Conservation (phyloP, 2,113 vertebrate species). For the Phalacrocorax aristotelis region DNA sequence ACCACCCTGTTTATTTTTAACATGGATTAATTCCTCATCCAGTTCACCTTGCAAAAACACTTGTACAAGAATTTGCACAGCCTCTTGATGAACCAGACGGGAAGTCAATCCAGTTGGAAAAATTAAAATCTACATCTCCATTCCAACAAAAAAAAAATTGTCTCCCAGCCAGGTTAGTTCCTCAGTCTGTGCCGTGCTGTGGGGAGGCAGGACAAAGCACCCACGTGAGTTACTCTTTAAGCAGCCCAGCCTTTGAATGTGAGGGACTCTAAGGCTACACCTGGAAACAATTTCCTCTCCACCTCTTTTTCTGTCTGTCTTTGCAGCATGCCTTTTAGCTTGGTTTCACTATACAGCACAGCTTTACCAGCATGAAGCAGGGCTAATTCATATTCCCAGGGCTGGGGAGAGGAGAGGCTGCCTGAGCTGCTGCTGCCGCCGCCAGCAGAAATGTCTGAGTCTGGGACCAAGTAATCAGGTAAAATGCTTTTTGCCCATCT, state of each 20-base stretch:
- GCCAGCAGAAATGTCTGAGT: background rate
- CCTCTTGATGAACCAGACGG: background rate
- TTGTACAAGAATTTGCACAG: background rate
- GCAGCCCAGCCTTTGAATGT: background rate
- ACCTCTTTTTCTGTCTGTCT: background rate
- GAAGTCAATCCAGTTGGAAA: background rate
- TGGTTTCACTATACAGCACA: accelerated
- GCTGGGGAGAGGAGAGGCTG: background rate
- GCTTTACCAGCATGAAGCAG: background rate
- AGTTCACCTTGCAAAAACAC: background rate
- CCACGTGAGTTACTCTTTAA: background rate
- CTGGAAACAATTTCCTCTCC: background rate
- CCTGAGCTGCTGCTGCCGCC: background rate
- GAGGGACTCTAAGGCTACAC: background rate
- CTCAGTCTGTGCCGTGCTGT: background rate
- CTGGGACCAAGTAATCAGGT: background rate
- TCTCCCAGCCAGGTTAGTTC: background rate
- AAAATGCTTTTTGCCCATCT: background rate
- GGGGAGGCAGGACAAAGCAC: background rate
- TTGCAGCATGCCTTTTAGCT: background rate
- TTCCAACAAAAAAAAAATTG: background rate
- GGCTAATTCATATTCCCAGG: background rate
- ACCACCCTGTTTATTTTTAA: background rate
- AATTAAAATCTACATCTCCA: background rate
- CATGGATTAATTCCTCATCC: background rate